Base-by-base conservation (phyloP, 2,113 vertebrate genomes). In the Tympanuchus pallidicinctus region DNA sequence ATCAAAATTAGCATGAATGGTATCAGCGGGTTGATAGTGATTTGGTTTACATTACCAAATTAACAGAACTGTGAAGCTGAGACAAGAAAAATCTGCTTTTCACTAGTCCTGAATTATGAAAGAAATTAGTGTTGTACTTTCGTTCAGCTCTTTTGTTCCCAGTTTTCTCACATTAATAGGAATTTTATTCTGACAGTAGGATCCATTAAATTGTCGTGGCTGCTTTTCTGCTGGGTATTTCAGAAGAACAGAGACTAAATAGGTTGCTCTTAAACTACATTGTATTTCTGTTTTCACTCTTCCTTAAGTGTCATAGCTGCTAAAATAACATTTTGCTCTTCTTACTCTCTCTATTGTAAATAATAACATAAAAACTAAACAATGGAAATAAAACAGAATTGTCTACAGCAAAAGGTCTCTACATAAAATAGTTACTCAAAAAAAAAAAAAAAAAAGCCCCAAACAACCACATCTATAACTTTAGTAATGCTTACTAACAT, bases 321-420 rank as follows among this genome's bases (percentile, higher is more conserved):
- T 90, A 56, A 61, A 83, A 43, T 90, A 65, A 89, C 84, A 54
- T 84, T 94, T 83, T 72, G 43, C 59, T 90, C 32, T 84, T 90
- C 65, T 72, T 96, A 65, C 74, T 38, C 75, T 83, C 34, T 14
- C 43, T 78, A 43, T 70, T 90, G 77, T 84, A 93, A 59, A 76
- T 87, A 92, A 92, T 66, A 94, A 83, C 74, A 76, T 84, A 75
- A 94, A 92, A 95, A 59, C 61, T 32, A 86, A 83, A 34, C 47
- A 70, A 88, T 28, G 43, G 76, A 88, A 94, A 92, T 83, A 93
- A 86, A 95, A 61, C 28, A 47, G 84, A 40, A 71, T 20, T 81
- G 63, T 82, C 95, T 96, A 87, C 81, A 85, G 36, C 1, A 59
- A 90, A 90, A 96, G 90, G 66, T 94, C 93, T 84, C 88, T 84